Evolutionary conservation across 1,140 invertebrate genomes (phyloP), one percentile per base, ranked within the genome.

Genomic region (Bombus huntii): DNA sequence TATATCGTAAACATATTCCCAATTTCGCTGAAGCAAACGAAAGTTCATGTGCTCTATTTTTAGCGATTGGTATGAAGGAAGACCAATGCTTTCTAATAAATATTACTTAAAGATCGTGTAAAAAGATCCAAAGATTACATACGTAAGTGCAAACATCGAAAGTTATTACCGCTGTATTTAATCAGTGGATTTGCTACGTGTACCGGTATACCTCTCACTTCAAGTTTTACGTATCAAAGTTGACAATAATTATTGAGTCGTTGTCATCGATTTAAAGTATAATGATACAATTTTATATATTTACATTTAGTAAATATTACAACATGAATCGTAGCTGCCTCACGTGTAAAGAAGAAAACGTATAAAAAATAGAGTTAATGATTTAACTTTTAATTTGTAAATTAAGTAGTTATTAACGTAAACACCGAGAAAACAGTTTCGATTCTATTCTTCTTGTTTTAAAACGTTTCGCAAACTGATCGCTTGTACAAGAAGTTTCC

Each of bases 211-310:
- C 70, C 79, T 85, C 8, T 81, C 84, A 75, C 22, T 59, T 74
- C n/a, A 85, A 81, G 75, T 57, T 81, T 37, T 85, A 81, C 84
- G 79, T 85, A 81, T 81, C 37, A 39, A 57, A 59, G 44, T 28
- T 65, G 79, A 85, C 84, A 85, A 85, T 75, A 85, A 85, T 59
- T 22, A 31, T n/a, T 22, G 9, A 2, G n/a, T 68, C 34, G 13
- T 73, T 74, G 70, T 66, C 71, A 68, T 70, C 68, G 68, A 81
- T 39, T 66, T 75, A 66, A 44, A 28, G 28, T 2, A 8, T 66
- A 34, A 31, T 22, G 28, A 62, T 65, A 66, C 5, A 72, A 47
- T 75, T 85, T 85, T 81, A 75, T 75, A 81, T 25, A 31, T 81
- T 15, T 81, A 74, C 39, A 9, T 28, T 39, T 39, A 62, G 44